Evolutionary conservation across 2,888 invertebrate genomes (phyloP).

Genomic region (Notocelia uddmanniana): DNA sequence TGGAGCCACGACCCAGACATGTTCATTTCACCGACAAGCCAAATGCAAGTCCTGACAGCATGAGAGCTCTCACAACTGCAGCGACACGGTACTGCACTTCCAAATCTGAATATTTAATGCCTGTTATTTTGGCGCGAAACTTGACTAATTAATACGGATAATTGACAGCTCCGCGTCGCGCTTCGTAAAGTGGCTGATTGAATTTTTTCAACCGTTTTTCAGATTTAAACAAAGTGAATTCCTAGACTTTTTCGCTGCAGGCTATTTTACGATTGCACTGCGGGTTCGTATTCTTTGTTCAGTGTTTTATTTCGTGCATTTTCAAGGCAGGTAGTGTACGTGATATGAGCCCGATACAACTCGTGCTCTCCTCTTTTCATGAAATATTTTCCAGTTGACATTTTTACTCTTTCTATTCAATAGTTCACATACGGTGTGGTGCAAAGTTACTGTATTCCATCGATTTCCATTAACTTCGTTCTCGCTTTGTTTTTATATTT

Average conservation of each 20-base stretch:
- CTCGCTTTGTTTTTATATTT: neutral
- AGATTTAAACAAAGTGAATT: constrained; percentile 68
- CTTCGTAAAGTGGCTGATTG: constrained; percentile 62
- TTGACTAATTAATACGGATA: constrained; percentile 73
- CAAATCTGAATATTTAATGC: constrained; percentile 81
- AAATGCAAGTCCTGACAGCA: constrained; percentile 78
- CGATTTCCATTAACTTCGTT: constrained; percentile 33
- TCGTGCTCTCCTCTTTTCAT: constrained; percentile 63
- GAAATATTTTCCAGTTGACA: constrained; percentile 76
- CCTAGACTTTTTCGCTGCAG: constrained; percentile 66
- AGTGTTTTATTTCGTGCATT: constrained; percentile 77
- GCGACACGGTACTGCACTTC: constrained; percentile 80
- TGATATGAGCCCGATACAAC: constrained; percentile 66
- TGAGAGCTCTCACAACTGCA: constrained; percentile 62
- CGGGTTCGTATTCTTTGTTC: constrained; percentile 72
- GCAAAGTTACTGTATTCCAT: constrained; percentile 34
- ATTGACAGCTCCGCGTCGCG: constrained; percentile 65
- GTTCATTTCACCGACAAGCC: constrained; percentile 78
- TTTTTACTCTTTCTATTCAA: constrained; percentile 68
- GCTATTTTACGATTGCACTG: constrained; percentile 72
- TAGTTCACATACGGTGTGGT: constrained; percentile 41
- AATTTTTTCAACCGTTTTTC: constrained; percentile 64
- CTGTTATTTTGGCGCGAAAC: constrained; percentile 72
- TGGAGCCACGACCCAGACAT: constrained; percentile 74
- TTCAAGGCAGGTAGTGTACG: constrained; percentile 66